Conservation (phyloP, 2,797 vertebrate species). For the Danionella dracula region DNA sequence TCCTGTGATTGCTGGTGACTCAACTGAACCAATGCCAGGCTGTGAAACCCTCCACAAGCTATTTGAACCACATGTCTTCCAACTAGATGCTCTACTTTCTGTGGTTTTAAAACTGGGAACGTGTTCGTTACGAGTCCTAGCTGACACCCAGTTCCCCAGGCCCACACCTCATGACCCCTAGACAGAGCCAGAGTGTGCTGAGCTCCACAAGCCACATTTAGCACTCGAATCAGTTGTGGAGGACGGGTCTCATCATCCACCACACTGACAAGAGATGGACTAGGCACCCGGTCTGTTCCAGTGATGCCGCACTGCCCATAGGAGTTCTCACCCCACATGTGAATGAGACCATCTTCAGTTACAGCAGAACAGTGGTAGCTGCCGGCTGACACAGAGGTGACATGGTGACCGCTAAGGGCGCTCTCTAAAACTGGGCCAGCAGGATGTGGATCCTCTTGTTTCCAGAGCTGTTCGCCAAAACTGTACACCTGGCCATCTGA, state of each 20-base stretch:
- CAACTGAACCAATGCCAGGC: slow-evolving; percentile 86
- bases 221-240: slow-evolving; percentile 68
- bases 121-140: slow-evolving; percentile 84
- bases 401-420: slow-evolving; percentile 67
- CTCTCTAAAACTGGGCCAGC: slow-evolving; percentile 75
- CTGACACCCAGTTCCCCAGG: slow-evolving; percentile 95
- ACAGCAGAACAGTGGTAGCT: slow-evolving; percentile 88
- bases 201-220: slow-evolving; percentile 86
- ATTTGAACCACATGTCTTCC: slow-evolving; percentile 90
- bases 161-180: slow-evolving; percentile 86
- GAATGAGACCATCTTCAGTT: slow-evolving; percentile 76
- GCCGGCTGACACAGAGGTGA: slow-evolving; percentile 82
- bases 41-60: slow-evolving; percentile 89
- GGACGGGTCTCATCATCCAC: slow-evolving; percentile 80
- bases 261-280: slow-evolving; percentile 75
- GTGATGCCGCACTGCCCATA: slow-evolving; percentile 86
- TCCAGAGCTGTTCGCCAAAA: slow-evolving; percentile 86
- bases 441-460: slow-evolving; percentile 52
- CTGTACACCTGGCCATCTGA: slow-evolving; percentile 86
- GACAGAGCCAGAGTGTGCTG: slow-evolving; percentile 90
- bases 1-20: slow-evolving; percentile 70
- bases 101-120: slow-evolving; percentile 86
- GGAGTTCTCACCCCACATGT: slow-evolving; percentile 94
- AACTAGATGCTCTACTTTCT: slow-evolving; percentile 90
- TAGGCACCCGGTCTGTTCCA: slow-evolving; percentile 64